A percentile compares a stretch with the other conserved stretches of the same genome.
Evolutionary conservation across 2,888 invertebrate species (phyloP).

Genomic region (Zygothrica quintamaculata): DNA sequence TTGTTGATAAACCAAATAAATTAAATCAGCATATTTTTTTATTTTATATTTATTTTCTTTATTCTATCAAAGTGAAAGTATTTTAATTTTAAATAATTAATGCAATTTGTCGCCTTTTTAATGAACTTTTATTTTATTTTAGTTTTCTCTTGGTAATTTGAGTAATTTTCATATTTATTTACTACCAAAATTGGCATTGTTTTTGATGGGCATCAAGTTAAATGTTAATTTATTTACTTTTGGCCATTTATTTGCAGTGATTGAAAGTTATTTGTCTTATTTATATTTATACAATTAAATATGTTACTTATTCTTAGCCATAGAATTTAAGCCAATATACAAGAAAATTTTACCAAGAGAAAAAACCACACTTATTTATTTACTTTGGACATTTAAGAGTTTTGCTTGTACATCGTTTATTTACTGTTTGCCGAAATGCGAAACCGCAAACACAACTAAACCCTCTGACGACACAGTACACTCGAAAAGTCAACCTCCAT

Average conservation of each 20-base stretch:
- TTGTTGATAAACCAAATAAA: too few relatives aligned
- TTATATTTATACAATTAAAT: constrained; percentile 68
- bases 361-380: constrained; percentile 60
- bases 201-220: not conserved
- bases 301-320: constrained; percentile 45
- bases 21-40: too few relatives aligned
- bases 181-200: constrained; percentile 10
- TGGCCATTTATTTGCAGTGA: constrained; percentile 46
- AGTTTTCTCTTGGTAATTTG: too few relatives aligned
- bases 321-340: constrained; percentile 36
- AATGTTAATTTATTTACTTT: constrained; percentile 50
- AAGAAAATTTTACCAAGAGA: constrained; percentile 36
- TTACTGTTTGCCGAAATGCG: constrained; percentile 73
- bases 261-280: constrained; percentile 59
- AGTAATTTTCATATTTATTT: too few relatives aligned
- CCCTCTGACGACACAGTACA: constrained; percentile 21
- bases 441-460: constrained; percentile 70
- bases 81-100: too few relatives aligned
- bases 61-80: too few relatives aligned
- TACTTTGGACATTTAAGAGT: constrained; percentile 64
- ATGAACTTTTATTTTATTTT: too few relatives aligned
- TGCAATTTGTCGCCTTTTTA: too few relatives aligned
- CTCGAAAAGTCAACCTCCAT: constrained; percentile 22
- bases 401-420: constrained; percentile 56
- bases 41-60: too few relatives aligned